Conservation (phyloP, 2,888 invertebrate species). For the Macrophya alboannulata region DNA sequence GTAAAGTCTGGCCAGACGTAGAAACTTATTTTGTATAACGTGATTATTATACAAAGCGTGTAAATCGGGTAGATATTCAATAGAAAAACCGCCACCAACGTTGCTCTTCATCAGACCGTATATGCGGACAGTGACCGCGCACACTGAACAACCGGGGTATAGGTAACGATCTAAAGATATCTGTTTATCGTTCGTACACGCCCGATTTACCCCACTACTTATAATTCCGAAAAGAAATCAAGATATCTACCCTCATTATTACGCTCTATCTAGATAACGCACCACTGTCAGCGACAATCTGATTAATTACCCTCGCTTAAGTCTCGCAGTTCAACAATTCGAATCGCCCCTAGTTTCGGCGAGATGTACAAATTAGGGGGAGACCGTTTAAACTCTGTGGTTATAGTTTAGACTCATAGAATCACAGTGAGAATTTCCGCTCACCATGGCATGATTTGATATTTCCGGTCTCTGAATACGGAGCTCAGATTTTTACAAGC, state of each 20-base stretch:
- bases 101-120: not conserved
- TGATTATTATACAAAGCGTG: conserved; percentile 62
- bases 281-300: conserved; percentile 8
- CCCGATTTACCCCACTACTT: conserved; percentile 8
- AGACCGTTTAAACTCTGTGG: not conserved
- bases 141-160: not conserved
- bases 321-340: conserved; percentile 17
- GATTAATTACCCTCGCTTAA: conserved; percentile 33
- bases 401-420: not conserved
- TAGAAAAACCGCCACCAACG: not conserved
- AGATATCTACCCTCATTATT: conserved; percentile 4
- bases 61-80: conserved; percentile 34
- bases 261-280: not conserved
- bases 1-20: conserved; percentile 61
- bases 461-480: conserved; percentile 6
- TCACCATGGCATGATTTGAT: not conserved
- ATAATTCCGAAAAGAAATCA: conserved; percentile 20
- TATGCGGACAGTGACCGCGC: not conserved
- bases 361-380: conserved; percentile 33
- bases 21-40: conserved; percentile 62
- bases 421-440: conserved; percentile 31
- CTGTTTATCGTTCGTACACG: conserved; percentile 25
- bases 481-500: not conserved
- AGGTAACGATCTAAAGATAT: conserved; percentile 7
- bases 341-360: not conserved